These are phyloP conservation scores for Abrostola triplasia DNA, from an alignment of 2,888 invertebrate genomes.

Conservation along the genomic window DNA sequence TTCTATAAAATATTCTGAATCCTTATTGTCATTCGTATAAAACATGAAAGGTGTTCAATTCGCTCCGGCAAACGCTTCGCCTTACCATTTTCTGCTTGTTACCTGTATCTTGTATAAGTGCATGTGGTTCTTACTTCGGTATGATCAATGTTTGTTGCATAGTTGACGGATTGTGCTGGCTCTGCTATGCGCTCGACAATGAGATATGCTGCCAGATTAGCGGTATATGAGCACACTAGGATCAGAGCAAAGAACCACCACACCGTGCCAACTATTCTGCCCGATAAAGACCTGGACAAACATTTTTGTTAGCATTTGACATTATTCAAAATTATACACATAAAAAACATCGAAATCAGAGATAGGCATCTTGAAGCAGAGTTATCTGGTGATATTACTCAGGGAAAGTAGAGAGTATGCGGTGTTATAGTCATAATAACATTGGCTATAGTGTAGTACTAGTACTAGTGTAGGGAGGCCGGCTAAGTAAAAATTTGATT, in stretches of 20 bases:
- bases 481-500: no score
- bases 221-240: conserved; percentile 99
- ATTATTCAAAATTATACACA: no score
- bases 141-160: conserved; percentile 96
- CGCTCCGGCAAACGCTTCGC: conserved; percentile 66
- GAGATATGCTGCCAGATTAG: conserved; percentile 98
- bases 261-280: conserved; percentile 98
- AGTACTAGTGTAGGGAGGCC: no score
- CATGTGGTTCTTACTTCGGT: conserved; percentile 92
- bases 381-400: no score
- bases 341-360: no score
- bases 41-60: conserved; percentile 54
- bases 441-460: no score
- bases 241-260: conserved; percentile 99
- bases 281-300: conserved; percentile 92
- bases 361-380: no score
- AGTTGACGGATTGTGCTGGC: conserved; percentile 92
- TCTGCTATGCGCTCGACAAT: conserved; percentile 98
- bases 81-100: conserved; percentile 65
- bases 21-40: not conserved
- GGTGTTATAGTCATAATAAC: no score
- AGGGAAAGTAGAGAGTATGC: no score
- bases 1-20: not conserved
- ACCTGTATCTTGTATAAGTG: conserved; percentile 74
- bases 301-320: conserved; percentile 2